phyloP scores from a whole-genome alignment of 2,113 vertebrate genomes.

The Neodon shergylaensis region DNA sequence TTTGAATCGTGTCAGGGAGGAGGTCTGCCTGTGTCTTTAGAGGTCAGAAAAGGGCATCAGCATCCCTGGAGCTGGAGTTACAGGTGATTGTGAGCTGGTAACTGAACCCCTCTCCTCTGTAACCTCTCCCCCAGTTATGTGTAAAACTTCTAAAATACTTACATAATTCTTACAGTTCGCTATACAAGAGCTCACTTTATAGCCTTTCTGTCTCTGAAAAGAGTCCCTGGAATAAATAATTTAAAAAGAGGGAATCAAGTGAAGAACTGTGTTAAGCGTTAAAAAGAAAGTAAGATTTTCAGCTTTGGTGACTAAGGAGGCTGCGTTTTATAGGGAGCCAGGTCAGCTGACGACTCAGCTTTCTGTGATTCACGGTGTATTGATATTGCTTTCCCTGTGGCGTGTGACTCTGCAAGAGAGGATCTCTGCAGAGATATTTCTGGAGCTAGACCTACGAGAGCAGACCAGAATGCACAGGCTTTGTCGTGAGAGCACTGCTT shows the following conservation, averaged over 20 bases:
- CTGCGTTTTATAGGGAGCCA: slow-evolving; percentile 25
- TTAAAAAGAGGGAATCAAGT: not conserved
- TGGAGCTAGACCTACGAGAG: not conserved
- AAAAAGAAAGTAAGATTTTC: not conserved
- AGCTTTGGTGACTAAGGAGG: not conserved
- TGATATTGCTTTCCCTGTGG: not conserved
- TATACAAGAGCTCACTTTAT: not conserved
- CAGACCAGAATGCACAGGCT: not conserved
- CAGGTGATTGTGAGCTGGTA: not conserved
- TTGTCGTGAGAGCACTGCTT: not conserved
- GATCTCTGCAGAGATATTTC: not conserved
- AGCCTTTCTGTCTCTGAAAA: not conserved
- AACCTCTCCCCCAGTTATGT: not conserved
- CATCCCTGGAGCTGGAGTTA: not conserved
- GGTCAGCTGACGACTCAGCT: not conserved
- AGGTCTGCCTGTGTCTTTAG: not conserved
- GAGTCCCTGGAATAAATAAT: not conserved
- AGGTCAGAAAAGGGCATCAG: no score
- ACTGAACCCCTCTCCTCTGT: not conserved
- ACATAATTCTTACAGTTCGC: slow-evolving; percentile 13
- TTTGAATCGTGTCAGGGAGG: not conserved
- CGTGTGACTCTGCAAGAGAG: not conserved
- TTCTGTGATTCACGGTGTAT: not conserved
- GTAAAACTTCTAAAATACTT: slow-evolving; percentile 15
- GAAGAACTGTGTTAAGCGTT: slow-evolving; percentile 1